Conservation (phyloP, 1,140 invertebrate genomes). For the Chironomus striatipennis region DNA sequence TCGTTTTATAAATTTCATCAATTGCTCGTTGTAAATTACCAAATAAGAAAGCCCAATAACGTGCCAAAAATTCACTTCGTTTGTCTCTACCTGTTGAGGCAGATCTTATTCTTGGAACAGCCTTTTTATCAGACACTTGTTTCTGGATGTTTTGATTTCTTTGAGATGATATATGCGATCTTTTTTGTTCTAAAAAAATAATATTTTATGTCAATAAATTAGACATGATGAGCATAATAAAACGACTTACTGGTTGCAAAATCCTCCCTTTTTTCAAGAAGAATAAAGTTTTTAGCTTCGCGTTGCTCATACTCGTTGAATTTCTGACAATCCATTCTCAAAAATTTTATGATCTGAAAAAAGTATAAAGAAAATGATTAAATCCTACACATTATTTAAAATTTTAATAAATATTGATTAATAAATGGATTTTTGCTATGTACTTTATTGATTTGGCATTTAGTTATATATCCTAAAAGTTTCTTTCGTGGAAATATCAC, state of each 20-base stretch:
- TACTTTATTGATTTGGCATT: too few species aligned
- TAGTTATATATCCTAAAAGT: too few species aligned
- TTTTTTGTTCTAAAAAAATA: slow-evolving; percentile 3
- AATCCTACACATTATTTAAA: too few species aligned
- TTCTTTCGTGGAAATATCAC: too few species aligned
- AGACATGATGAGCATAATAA: slow-evolving; percentile 33
- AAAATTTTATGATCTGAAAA: background rate
- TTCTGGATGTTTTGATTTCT: slow-evolving; percentile 29
- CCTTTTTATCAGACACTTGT: slow-evolving; percentile 26
- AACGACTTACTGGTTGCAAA: slow-evolving; percentile 48
- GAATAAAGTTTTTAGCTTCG: slow-evolving; percentile 3
- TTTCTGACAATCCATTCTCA: background rate
- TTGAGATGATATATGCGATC: slow-evolving; percentile 37
- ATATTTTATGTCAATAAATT: slow-evolving; percentile 15
- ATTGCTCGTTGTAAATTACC: slow-evolving; percentile 88
- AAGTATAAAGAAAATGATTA: too few species aligned
- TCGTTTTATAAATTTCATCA: slow-evolving; percentile 69
- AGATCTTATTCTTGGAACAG: slow-evolving; percentile 57
- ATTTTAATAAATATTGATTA: too few species aligned
- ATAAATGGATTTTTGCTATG: too few species aligned
- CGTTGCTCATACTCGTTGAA: slow-evolving; percentile 1
- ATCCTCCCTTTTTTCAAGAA: slow-evolving; percentile 31
- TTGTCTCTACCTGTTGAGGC: slow-evolving; percentile 80
- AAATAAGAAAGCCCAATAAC: slow-evolving; percentile 93
- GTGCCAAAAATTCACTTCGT: slow-evolving; percentile 74